phyloP scores from a whole-genome alignment of 2,888 invertebrate species.

The Andrena hattorfiana region DNA sequence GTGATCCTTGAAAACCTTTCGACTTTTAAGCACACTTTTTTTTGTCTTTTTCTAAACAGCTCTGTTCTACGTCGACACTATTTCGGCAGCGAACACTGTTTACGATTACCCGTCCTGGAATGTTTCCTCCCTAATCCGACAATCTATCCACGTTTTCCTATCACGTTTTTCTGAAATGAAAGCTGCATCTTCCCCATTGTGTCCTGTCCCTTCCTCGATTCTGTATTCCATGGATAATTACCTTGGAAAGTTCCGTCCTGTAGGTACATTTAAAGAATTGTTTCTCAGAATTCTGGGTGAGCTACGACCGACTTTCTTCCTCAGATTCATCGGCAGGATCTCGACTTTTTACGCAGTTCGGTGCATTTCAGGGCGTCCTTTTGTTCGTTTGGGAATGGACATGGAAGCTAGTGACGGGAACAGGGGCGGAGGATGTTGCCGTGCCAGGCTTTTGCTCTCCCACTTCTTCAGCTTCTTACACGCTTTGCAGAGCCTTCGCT shows the following conservation, averaged over 20 bases:
- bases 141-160: constrained; percentile 12
- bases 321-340: constrained; percentile 5
- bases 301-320: not conserved
- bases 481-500: constrained; percentile 1
- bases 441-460: not conserved
- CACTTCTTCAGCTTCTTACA: not conserved
- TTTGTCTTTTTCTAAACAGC: too few species aligned
- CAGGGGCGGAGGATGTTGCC: not conserved
- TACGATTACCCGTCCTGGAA: not conserved
- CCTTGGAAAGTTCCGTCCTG: constrained; percentile 12
- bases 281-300: not conserved
- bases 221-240: constrained; percentile 39
- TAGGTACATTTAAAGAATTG: constrained; percentile 41
- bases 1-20: not conserved
- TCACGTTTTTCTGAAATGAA: constrained; percentile 38
- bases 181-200: constrained; percentile 16
- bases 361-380: not conserved
- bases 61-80: not conserved
- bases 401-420: not conserved
- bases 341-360: constrained; percentile 1
- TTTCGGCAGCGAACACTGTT: not conserved
- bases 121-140: not conserved
- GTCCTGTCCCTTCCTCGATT: constrained; percentile 17
- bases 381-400: constrained; percentile 9
- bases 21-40: not conserved